Conservation (phyloP, 2,113 vertebrate species). For the Limnothrissa miodon region DNA sequence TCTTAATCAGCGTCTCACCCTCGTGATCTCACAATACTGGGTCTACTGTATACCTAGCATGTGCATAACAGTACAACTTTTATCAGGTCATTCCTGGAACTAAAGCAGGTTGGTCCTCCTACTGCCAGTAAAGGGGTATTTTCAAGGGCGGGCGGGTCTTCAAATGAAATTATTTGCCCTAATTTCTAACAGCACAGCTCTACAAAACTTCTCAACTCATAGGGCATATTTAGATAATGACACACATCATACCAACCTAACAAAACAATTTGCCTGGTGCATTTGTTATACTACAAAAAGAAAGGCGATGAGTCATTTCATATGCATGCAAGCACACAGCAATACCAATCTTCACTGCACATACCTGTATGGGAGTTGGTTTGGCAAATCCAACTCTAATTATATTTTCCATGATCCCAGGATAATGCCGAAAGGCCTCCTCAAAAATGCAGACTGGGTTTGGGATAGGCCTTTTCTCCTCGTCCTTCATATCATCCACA, state of each 20-base stretch:
- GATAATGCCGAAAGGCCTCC: conserved; percentile 83
- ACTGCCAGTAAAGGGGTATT: background rate
- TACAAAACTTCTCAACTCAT: no score
- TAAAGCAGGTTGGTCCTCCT: no score
- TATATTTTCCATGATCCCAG: conserved; percentile 89
- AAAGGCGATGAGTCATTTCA: background rate
- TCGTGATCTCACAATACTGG: no score
- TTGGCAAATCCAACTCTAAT: conserved; percentile 81
- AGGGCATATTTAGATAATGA: no score
- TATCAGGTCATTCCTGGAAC: background rate
- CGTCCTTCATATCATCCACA: conserved; percentile 87
- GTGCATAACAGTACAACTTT: background rate
- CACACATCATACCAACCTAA: no score
- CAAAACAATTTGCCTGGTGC: no score
- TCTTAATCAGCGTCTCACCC: no score
- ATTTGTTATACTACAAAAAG: no score
- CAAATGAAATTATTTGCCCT: background rate
- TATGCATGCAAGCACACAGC: background rate
- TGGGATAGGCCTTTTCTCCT: conserved; percentile 78
- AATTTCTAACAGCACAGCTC: background rate
- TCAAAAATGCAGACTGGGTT: conserved; percentile 84
- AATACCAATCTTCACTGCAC: conserved; percentile 16
- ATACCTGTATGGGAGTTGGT: conserved; percentile 96
- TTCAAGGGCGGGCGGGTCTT: background rate
- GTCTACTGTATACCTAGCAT: no score